Conservation (phyloP, 1,140 invertebrate species). For the Aphelenchoides avenae region DNA sequence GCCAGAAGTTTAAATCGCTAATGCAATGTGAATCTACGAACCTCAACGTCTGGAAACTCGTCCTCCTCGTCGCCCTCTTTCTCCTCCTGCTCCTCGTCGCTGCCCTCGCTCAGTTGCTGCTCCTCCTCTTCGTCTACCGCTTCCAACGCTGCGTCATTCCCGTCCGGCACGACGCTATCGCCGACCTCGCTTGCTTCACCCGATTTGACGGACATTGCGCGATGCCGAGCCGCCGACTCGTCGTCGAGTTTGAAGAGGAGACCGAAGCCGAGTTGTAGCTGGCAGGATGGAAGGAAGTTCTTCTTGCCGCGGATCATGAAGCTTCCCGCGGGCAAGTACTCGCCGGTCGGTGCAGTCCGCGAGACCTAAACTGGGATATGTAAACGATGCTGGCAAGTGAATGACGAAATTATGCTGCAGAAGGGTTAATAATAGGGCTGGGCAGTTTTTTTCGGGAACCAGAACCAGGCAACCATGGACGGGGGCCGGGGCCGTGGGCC, state of each 20-base stretch:
- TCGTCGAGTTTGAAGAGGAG: conserved; percentile 80
- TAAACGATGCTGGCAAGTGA: conserved; percentile 7
- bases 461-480: too few species aligned
- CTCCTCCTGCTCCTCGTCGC: conserved; percentile 30
- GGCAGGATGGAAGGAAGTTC: conserved; percentile 85
- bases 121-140: conserved; percentile 66
- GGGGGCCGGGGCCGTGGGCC: too few species aligned
- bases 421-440: neutral
- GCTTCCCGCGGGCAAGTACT: conserved; percentile 87
- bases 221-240: conserved; percentile 57
- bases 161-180: conserved; percentile 34
- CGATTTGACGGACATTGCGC: conserved; percentile 13
- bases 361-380: conserved; percentile 67
- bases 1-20: neutral
- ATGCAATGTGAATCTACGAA: conserved; percentile 45
- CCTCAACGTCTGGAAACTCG: conserved; percentile 65
- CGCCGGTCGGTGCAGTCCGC: conserved; percentile 92
- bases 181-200: conserved; percentile 62
- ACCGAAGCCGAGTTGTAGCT: conserved; percentile 84
- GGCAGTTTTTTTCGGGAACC: too few species aligned
- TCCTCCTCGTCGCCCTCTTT: conserved; percentile 31
- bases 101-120: conserved; percentile 51
- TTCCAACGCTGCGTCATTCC: conserved; percentile 59
- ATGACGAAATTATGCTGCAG: neutral
- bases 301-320: conserved; percentile 97